Conservation (phyloP, 2,888 invertebrate genomes). For the Pegoplata infirma region DNA sequence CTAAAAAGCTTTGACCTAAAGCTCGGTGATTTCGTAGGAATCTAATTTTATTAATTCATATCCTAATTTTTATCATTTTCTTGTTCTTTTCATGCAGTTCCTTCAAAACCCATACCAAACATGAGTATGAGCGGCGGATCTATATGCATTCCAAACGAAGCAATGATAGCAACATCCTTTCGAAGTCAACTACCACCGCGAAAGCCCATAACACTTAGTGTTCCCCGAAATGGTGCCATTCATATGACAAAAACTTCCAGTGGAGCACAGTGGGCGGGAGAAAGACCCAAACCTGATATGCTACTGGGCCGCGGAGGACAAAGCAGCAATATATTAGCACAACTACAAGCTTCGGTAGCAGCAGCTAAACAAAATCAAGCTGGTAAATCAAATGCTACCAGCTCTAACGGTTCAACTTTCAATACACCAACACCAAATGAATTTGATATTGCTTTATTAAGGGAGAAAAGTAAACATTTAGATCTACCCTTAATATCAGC, state of each 20-base stretch:
- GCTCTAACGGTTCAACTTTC: constrained; percentile 78
- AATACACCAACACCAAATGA: constrained; percentile 75
- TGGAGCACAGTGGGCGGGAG: constrained; percentile 75
- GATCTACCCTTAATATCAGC: constrained; percentile 95
- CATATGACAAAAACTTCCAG: constrained; percentile 74
- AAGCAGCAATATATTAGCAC: constrained; percentile 73
- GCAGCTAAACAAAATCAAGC: constrained; percentile 70
- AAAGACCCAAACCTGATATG: constrained; percentile 72
- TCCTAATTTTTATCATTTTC: too few species aligned
- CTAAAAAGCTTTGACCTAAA: too few species aligned
- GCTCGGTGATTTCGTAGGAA: too few species aligned
- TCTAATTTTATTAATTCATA: too few species aligned
- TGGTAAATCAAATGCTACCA: constrained; percentile 78
- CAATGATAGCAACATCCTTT: constrained; percentile 16
- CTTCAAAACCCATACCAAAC: constrained; percentile 71
- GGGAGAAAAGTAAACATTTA: constrained; percentile 92
- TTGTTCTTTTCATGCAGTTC: constrained; percentile 72
- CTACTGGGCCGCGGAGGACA: constrained; percentile 67
- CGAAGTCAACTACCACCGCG: constrained; percentile 69
- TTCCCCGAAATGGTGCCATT: constrained; percentile 68
- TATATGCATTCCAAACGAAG: constrained; percentile 36
- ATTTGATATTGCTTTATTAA: constrained; percentile 88
- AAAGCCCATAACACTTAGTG: constrained; percentile 71
- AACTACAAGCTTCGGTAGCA: constrained; percentile 73
- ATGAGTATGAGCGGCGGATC: constrained; percentile 47